Conservation (phyloP, 1,140 invertebrate species). For the Pararge aegeria region DNA sequence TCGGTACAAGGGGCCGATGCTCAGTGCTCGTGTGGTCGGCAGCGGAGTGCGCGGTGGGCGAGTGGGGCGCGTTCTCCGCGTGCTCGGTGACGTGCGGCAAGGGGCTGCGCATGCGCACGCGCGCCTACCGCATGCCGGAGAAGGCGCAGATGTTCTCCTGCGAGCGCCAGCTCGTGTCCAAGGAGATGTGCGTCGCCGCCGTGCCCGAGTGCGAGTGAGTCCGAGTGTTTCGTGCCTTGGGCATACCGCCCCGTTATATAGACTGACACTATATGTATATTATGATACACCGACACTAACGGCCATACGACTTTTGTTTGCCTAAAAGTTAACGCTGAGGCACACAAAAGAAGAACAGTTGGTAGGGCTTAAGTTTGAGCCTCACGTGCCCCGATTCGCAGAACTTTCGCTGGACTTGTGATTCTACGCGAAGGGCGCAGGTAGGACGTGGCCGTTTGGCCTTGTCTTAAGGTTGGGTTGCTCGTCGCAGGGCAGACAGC, state of each 20-base stretch:
- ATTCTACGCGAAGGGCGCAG: background rate
- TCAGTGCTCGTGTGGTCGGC: too few species aligned
- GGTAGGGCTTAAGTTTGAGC: too few species aligned
- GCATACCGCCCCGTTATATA: background rate
- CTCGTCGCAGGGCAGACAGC: slow-evolving; percentile 33
- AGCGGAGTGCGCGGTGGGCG: slow-evolving; percentile 89
- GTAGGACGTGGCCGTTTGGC: background rate
- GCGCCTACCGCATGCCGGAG: slow-evolving; percentile 88
- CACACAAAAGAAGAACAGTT: too few species aligned
- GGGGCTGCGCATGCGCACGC: slow-evolving; percentile 89
- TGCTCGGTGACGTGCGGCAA: slow-evolving; percentile 95
- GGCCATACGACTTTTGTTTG: too few species aligned
- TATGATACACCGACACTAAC: too few species aligned
- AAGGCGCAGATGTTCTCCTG: slow-evolving; percentile 89
- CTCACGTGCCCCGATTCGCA: too few species aligned
- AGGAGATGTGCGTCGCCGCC: slow-evolving; percentile 92
- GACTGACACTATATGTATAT: too few species aligned
- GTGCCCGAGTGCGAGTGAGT: slow-evolving; percentile 86
- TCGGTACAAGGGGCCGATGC: too few species aligned
- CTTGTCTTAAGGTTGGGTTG: background rate
- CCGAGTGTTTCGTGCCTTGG: background rate
- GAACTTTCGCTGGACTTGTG: background rate
- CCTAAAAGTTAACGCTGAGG: too few species aligned
- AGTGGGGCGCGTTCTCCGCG: slow-evolving; percentile 87
- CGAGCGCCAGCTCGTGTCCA: slow-evolving; percentile 89